These are phyloP conservation scores for Pelochelys cantorii DNA, from an alignment of 2,797 vertebrate genomes.

Conservation along the genomic window DNA sequence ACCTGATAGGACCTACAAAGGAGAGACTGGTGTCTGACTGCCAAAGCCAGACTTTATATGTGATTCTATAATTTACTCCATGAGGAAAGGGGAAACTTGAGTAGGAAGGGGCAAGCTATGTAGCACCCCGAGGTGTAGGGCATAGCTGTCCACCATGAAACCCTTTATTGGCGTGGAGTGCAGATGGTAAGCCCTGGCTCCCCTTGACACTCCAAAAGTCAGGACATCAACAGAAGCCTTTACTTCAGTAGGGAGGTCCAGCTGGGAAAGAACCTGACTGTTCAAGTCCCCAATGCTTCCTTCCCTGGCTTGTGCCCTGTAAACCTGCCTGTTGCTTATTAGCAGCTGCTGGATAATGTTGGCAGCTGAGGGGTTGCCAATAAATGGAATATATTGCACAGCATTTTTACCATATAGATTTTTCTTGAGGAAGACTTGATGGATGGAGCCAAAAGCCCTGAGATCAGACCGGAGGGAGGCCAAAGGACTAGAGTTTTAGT, in stretches of 20 bases:
- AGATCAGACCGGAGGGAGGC: background rate
- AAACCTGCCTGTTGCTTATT: background rate
- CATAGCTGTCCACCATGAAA: background rate
- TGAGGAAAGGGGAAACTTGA: background rate
- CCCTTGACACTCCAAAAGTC: background rate
- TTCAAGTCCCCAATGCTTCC: background rate
- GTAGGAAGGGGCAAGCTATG: background rate
- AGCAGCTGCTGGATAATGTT: background rate
- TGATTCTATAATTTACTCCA: background rate
- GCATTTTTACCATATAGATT: background rate
- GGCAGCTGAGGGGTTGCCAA: background rate
- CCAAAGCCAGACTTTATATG: background rate
- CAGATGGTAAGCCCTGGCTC: background rate
- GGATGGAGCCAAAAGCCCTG: background rate
- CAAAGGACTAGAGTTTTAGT: background rate
- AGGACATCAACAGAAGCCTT: background rate
- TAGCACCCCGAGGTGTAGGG: background rate
- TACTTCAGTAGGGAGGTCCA: background rate
- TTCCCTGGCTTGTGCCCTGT: background rate
- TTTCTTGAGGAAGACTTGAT: background rate
- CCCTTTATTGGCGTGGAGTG: background rate
- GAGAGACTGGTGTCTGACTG: background rate
- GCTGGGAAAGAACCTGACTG: background rate
- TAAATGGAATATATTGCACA: background rate
- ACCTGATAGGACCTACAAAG: background rate